Percentiles rank a stretch among this genome's conserved stretches.
phyloP scores from a whole-genome alignment of 2,888 invertebrate species.

The Ornithoptera priamus region DNA sequence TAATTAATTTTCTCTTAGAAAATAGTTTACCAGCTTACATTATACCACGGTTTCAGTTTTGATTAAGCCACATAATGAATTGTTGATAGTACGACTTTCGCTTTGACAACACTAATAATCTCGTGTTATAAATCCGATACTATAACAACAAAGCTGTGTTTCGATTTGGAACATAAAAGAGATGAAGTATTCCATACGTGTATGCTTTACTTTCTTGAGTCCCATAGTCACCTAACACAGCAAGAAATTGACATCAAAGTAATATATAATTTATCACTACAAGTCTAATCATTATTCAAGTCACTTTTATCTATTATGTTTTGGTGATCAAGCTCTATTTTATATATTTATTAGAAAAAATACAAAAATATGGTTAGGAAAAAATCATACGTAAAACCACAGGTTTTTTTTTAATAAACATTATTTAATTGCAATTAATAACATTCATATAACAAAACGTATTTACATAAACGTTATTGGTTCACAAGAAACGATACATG shows the following conservation, averaged over 20 bases:
- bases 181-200: neutral
- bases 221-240: neutral
- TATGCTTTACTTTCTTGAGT: neutral
- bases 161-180: neutral
- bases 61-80: too few relatives aligned
- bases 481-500: conserved; percentile 7
- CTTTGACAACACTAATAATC: too few relatives aligned
- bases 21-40: too few relatives aligned
- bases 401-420: neutral
- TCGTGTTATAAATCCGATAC: too few relatives aligned
- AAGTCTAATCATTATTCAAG: too few relatives aligned
- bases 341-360: too few relatives aligned
- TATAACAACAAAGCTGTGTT: neutral
- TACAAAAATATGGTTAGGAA: too few relatives aligned
- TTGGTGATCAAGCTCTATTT: too few relatives aligned
- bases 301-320: too few relatives aligned
- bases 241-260: neutral
- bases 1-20: too few relatives aligned
- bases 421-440: neutral
- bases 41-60: too few relatives aligned
- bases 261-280: neutral
- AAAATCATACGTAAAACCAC: neutral
- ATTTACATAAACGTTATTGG: conserved; percentile 10
- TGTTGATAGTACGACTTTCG: too few relatives aligned
- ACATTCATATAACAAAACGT: neutral